phyloP scores from a whole-genome alignment of 2,888 invertebrate species.

The Coecobrya sp. region DNA sequence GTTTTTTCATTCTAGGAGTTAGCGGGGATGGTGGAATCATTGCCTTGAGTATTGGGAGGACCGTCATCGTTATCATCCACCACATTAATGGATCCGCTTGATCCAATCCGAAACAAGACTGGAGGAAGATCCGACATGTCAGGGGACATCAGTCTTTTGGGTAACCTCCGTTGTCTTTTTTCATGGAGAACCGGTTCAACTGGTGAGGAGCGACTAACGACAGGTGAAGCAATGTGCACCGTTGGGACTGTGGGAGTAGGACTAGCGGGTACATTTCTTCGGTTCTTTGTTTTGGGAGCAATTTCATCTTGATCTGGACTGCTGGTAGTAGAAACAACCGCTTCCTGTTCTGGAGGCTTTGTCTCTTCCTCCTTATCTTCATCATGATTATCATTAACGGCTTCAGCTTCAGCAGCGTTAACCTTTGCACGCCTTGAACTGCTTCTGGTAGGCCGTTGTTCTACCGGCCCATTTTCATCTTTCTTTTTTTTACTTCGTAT shows the following conservation, averaged over 20 bases:
- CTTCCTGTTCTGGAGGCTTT: background rate
- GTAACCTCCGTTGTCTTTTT: slow-evolving; percentile 5
- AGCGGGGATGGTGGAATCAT: background rate
- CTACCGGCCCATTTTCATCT: background rate
- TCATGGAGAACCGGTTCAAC: background rate
- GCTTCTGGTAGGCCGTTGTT: background rate
- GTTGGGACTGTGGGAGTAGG: background rate
- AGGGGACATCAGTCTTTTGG: slow-evolving; percentile 14
- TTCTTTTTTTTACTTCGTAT: background rate
- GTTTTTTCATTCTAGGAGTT: background rate
- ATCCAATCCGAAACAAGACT: background rate
- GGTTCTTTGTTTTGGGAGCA: background rate
- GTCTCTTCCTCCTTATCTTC: background rate
- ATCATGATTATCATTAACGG: background rate
- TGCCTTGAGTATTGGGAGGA: background rate
- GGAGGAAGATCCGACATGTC: background rate
- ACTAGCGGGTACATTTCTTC: background rate
- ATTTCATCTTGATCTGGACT: background rate
- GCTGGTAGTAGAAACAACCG: too few relatives aligned
- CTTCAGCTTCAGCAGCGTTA: background rate
- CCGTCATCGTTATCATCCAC: background rate
- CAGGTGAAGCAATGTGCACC: too few relatives aligned
- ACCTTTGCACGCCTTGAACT: background rate
- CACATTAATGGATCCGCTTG: background rate
- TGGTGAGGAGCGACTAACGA: background rate